Evolutionary conservation across 2,113 vertebrate species (phyloP).

Genomic region (Thryonomys swinderianus): DNA sequence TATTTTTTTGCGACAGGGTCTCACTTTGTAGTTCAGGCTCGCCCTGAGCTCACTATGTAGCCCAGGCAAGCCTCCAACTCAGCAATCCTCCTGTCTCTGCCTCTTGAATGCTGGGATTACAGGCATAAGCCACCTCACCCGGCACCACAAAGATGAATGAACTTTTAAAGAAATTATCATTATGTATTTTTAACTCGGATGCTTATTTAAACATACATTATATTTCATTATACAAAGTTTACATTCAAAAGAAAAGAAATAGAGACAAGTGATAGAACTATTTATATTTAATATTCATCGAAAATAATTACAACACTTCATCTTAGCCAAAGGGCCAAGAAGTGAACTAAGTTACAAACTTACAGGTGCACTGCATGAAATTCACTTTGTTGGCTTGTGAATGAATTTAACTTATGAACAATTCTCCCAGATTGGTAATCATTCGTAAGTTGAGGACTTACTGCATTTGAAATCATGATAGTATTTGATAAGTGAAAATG

Average conservation of each 20-base stretch:
- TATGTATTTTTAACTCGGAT: background rate
- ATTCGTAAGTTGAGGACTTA: background rate
- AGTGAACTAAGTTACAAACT: background rate
- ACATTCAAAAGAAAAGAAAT: background rate
- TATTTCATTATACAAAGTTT: background rate
- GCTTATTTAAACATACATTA: background rate
- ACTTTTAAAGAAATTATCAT: background rate
- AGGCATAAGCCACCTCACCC: no score
- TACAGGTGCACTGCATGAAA: background rate
- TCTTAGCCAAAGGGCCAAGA: no score
- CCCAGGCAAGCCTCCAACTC: no score
- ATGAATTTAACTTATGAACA: background rate
- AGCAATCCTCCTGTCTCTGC: no score
- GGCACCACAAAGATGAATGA: background rate
- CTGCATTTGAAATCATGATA: constrained; percentile 31
- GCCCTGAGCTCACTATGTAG: no score
- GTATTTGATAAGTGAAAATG: background rate
- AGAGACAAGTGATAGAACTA: background rate
- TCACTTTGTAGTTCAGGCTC: no score
- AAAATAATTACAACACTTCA: no score
- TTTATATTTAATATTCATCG: background rate
- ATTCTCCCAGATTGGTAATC: background rate
- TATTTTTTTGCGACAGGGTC: no score
- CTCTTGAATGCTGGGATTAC: no score
- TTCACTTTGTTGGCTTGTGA: no score